These are phyloP conservation scores for Alligator mississippiensis DNA, from an alignment of 2,113 vertebrate species.

Conservation along the genomic window DNA sequence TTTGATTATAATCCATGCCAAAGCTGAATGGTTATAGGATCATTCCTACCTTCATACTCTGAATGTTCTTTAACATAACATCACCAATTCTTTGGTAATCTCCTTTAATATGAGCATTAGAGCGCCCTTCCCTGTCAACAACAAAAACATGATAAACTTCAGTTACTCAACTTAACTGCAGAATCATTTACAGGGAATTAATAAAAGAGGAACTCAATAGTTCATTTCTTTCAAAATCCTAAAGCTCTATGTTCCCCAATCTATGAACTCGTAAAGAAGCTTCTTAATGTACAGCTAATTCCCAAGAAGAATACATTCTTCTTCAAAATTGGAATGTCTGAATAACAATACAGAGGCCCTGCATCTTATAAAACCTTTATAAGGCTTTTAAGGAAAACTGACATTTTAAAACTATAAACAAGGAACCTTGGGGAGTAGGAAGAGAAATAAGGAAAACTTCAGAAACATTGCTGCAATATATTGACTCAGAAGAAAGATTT, in stretches of 20 bases:
- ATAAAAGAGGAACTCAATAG: not conserved
- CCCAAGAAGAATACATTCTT: not conserved
- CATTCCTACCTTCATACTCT: slow-evolving; percentile 90
- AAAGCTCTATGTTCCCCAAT: fast-evolving
- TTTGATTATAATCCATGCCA: not conserved
- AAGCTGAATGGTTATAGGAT: slow-evolving; percentile 18
- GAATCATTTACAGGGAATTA: not conserved
- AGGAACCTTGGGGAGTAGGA: not conserved
- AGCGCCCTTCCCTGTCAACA: slow-evolving; percentile 92
- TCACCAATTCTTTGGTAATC: slow-evolving; percentile 97
- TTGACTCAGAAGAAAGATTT: not conserved
- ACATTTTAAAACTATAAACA: not conserved
- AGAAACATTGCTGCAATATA: not conserved
- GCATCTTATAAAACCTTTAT: not conserved
- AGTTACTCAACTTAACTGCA: slow-evolving; percentile 20
- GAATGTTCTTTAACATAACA: slow-evolving; percentile 93
- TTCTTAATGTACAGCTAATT: not conserved
- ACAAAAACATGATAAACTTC: slow-evolving; percentile 50
- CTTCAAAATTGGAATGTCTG: not conserved
- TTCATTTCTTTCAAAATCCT: slow-evolving; percentile 12
- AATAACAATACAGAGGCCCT: not conserved
- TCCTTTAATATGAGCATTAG: slow-evolving; percentile 93
- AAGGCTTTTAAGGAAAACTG: not conserved
- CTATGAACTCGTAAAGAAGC: fast-evolving
- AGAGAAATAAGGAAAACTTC: not conserved